Percentiles rank a stretch among this genome's conserved stretches.
Conservation (phyloP, 2,888 invertebrate species). For the Clistopyga incitator region DNA sequence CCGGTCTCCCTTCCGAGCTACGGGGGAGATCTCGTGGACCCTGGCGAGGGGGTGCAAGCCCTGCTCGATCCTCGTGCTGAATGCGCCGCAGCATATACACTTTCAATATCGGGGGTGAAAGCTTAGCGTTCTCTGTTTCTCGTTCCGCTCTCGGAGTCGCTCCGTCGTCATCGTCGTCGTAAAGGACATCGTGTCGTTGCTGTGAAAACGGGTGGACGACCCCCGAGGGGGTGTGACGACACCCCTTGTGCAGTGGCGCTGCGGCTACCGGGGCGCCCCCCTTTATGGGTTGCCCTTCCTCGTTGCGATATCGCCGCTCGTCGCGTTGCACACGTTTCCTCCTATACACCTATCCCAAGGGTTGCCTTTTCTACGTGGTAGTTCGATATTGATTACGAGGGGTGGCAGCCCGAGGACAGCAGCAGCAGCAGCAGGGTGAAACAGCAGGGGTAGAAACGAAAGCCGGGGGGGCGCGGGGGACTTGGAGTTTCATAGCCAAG, state of each 20-base stretch:
- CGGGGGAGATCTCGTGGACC: slow-evolving; percentile 50
- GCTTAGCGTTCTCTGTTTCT: slow-evolving; percentile 45
- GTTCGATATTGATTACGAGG: slow-evolving; percentile 81
- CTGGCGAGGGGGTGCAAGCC: slow-evolving; percentile 18
- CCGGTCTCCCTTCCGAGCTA: slow-evolving; percentile 55
- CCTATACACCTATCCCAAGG: slow-evolving; percentile 63
- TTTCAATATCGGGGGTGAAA: slow-evolving; percentile 24
- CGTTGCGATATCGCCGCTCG: slow-evolving; percentile 29
- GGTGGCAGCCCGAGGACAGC: slow-evolving; percentile 64
- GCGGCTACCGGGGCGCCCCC: neutral
- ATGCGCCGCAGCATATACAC: neutral
- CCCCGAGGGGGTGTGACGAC: slow-evolving; percentile 52
- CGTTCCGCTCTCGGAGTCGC: slow-evolving; percentile 8
- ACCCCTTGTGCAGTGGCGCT: slow-evolving; percentile 47
- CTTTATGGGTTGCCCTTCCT: slow-evolving; percentile 37
- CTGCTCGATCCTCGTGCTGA: slow-evolving; percentile 16
- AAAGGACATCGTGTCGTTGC: slow-evolving; percentile 26
- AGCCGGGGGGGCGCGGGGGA: slow-evolving; percentile 49
- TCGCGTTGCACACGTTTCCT: slow-evolving; percentile 42
- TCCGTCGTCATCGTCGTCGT: slow-evolving; percentile 19
- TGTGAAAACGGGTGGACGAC: slow-evolving; percentile 43
- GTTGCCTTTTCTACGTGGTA: slow-evolving; percentile 73
- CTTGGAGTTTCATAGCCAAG: slow-evolving; percentile 29
- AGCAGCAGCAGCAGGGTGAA: slow-evolving; percentile 56
- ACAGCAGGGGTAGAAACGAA: slow-evolving; percentile 59